Conservation (phyloP, 2,797 vertebrate genomes). For the Myotis vivesi region DNA sequence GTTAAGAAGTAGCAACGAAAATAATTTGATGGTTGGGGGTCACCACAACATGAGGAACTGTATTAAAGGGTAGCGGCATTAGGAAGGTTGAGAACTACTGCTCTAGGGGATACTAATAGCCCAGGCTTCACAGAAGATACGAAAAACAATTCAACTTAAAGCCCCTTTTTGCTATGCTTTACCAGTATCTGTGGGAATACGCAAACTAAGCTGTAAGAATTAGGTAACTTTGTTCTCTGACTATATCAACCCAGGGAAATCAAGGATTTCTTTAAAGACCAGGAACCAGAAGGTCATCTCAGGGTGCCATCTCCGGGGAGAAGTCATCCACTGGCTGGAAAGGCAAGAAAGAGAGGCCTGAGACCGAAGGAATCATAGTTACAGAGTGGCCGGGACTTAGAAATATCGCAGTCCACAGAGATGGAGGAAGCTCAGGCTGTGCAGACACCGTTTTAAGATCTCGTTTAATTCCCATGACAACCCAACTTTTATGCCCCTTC, state of each 20-base stretch:
- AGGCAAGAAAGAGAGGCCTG: not conserved
- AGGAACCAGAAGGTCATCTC: not conserved
- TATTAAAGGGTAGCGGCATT: no score
- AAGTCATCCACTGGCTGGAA: not conserved
- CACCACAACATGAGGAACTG: no score
- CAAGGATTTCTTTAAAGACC: not conserved
- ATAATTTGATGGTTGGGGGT: no score
- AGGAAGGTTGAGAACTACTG: no score
- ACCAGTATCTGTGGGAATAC: not conserved
- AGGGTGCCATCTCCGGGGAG: not conserved
- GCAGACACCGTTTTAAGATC: not conserved
- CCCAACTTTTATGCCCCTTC: not conserved
- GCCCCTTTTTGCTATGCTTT: not conserved
- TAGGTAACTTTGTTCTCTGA: not conserved
- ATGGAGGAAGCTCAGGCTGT: no score
- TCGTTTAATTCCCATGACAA: not conserved
- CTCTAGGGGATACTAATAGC: not conserved
- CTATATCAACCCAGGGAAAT: not conserved
- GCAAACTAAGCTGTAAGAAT: not conserved
- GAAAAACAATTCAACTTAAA: constrained; percentile 49
- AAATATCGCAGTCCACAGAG: not conserved
- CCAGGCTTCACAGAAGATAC: not conserved
- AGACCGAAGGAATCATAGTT: not conserved
- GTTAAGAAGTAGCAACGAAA: no score
- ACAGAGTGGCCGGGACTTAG: not conserved